Evolutionary conservation across 2,113 vertebrate genomes (phyloP).

Genomic region (Mixornis gularis): DNA sequence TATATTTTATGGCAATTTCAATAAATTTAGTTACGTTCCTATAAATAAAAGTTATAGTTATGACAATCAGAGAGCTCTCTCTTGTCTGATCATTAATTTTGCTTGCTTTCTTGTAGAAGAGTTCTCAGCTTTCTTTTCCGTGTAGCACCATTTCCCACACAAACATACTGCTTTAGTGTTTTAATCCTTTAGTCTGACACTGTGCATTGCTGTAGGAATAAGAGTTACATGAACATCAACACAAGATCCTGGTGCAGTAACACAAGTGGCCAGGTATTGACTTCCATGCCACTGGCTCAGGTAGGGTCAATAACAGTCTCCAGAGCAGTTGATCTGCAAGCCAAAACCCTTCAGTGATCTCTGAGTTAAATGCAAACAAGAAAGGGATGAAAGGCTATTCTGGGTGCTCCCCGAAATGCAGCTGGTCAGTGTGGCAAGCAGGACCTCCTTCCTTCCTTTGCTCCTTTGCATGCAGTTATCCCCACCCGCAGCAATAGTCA

Average conservation of each 20-base stretch:
- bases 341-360: not conserved
- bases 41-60: not conserved
- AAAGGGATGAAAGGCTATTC: not conserved
- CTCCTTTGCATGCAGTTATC: not conserved
- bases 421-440: fast-evolving
- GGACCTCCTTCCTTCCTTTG: not conserved
- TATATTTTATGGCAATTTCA: not conserved
- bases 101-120: not conserved
- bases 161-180: not conserved
- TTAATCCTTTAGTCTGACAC: not conserved
- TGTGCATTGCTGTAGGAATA: fast-evolving
- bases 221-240: fast-evolving
- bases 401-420: fast-evolving
- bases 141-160: not conserved
- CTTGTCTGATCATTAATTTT: not conserved
- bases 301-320: not conserved
- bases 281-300: not conserved
- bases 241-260: not conserved
- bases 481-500: not conserved
- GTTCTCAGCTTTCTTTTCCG: not conserved
- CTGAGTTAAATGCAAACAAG: not conserved
- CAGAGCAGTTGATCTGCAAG: not conserved
- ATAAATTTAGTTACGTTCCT: not conserved
- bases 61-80: not conserved
- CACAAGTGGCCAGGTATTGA: not conserved